phyloP scores from a whole-genome alignment of 2,797 vertebrate species.

The Sebastes steindachneri region DNA sequence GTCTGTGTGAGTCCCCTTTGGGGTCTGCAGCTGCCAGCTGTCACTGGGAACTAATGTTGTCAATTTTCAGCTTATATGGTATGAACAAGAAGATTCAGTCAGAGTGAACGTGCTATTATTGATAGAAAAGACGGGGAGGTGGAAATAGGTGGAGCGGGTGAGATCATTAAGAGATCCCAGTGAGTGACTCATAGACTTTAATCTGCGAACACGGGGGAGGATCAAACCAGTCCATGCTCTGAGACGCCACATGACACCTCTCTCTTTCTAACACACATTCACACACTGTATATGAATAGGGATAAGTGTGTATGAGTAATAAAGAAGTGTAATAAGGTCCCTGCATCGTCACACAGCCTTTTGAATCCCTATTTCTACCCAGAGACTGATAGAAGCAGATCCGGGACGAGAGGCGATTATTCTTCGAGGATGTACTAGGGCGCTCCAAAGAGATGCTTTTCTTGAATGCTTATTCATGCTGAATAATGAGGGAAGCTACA shows the following conservation, averaged over 20 bases:
- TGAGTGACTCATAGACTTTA: conserved; percentile 74
- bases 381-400: conserved; percentile 26
- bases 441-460: conserved; percentile 21
- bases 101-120: conserved; percentile 24
- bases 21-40: conserved; percentile 47
- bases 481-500: conserved; percentile 23
- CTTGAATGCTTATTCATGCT: conserved; percentile 43
- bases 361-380: conserved; percentile 24
- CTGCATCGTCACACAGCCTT: conserved; percentile 10
- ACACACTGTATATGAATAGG: conserved; percentile 31
- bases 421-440: conserved; percentile 8
- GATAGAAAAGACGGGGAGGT: conserved; percentile 39
- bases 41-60: conserved; percentile 8
- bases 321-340: conserved; percentile 18
- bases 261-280: conserved; percentile 15
- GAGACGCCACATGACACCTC: conserved; percentile 37
- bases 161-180: conserved; percentile 69
- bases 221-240: conserved; percentile 62
- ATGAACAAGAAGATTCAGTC: conserved; percentile 7
- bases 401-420: neutral
- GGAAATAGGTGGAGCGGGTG: conserved; percentile 53
- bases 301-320: conserved; percentile 30
- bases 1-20: neutral
- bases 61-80: conserved; percentile 12
- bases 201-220: conserved; percentile 65